phyloP scores from a whole-genome alignment of 2,797 vertebrate species.

The Pygocentrus nattereri region DNA sequence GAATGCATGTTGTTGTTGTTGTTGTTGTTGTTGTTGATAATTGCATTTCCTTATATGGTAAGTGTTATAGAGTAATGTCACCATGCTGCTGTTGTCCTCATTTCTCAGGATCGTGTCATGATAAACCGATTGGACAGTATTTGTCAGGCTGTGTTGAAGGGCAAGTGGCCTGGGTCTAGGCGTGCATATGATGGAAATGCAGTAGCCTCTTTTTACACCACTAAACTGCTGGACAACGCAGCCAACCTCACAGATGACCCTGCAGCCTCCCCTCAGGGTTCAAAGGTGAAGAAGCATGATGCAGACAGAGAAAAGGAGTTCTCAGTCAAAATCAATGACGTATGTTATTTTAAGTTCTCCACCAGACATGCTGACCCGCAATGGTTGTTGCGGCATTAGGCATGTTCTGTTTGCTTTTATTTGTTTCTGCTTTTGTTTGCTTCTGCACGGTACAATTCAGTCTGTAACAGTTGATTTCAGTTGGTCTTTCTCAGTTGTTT shows the following conservation, averaged over 20 bases:
- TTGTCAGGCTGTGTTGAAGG: constrained; percentile 97
- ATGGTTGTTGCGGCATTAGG: constrained; percentile 78
- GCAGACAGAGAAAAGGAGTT: constrained; percentile 99
- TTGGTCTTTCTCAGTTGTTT: constrained; percentile 64
- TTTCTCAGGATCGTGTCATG: constrained; percentile 93
- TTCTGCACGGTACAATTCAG: constrained; percentile 65
- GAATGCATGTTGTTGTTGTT: not conserved
- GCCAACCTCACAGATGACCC: constrained; percentile 88
- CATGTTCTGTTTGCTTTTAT: constrained; percentile 73
- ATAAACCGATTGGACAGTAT: constrained; percentile 98
- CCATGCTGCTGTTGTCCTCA: not conserved
- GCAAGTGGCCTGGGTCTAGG: constrained; percentile 93
- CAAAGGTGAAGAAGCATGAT: constrained; percentile 99
- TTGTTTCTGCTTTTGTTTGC: constrained; percentile 37
- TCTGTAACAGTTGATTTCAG: constrained; percentile 65
- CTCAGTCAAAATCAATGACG: constrained; percentile 99
- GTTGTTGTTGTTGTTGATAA: too few relatives aligned
- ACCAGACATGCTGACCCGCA: constrained; percentile 52
- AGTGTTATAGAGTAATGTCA: not conserved
- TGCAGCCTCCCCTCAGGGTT: constrained; percentile 92
- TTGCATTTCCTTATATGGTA: too few relatives aligned
- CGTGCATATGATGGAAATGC: constrained; percentile 89
- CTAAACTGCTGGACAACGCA: constrained; percentile 92
- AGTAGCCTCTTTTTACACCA: constrained; percentile 98
- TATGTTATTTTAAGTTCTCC: constrained; percentile 97